Percentiles rank a stretch among this genome's conserved stretches.
These are phyloP conservation scores for Melieria picta DNA, from an alignment of 2,888 invertebrate species.

Conservation along the genomic window DNA sequence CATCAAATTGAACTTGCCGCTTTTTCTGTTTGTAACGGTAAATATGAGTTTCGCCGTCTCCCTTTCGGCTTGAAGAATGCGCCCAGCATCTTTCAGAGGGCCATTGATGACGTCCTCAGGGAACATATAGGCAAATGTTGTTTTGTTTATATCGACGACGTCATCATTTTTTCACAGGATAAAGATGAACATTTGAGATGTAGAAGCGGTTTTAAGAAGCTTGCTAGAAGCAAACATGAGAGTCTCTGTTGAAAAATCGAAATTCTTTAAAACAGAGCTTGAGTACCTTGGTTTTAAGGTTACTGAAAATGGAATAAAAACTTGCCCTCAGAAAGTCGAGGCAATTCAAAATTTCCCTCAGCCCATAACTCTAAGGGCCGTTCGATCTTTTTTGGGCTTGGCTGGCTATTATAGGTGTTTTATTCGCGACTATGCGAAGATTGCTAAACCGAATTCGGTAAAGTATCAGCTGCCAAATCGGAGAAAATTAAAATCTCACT, in stretches of 20 bases:
- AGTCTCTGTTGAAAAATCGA: slow-evolving; percentile 12
- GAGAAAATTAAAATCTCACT: not conserved
- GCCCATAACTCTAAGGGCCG: not conserved
- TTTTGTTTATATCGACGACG: slow-evolving; percentile 12
- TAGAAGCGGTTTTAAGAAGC: slow-evolving; percentile 1
- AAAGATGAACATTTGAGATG: not conserved
- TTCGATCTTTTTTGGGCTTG: slow-evolving; percentile 7
- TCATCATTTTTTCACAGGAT: slow-evolving; percentile 10
- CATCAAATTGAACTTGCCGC: slow-evolving; percentile 27
- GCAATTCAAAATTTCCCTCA: not conserved
- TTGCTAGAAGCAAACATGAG: slow-evolving; percentile 7
- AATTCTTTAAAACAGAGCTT: slow-evolving; percentile 5
- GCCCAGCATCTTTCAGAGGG: slow-evolving; percentile 3
- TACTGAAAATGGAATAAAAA: not conserved
- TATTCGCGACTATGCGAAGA: slow-evolving; percentile 6
- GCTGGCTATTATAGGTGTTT: not conserved
- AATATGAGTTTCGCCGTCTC: slow-evolving; percentile 12
- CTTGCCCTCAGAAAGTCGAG: not conserved
- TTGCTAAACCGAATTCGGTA: slow-evolving; percentile 8
- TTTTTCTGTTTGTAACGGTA: slow-evolving; percentile 5
- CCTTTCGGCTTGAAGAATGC: not conserved
- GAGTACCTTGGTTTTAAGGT: slow-evolving; percentile 8
- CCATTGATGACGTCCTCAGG: slow-evolving; percentile 16
- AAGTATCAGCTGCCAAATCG: not conserved
- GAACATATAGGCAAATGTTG: slow-evolving; percentile 17